Conservation (phyloP, 2,797 vertebrate species). For the Otolemur crassicaudatus region DNA sequence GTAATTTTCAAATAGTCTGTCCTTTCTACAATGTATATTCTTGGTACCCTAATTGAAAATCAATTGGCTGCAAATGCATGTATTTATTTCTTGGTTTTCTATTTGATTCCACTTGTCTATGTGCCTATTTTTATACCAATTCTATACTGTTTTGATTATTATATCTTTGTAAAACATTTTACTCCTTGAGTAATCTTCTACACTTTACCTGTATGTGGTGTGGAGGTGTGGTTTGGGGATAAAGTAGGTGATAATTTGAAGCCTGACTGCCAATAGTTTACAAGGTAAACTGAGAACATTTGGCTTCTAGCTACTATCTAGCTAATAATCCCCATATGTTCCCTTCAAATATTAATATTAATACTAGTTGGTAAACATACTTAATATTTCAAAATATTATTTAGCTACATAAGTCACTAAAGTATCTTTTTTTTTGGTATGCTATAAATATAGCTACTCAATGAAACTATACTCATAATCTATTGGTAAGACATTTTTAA, state of each 20-base stretch:
- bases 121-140: background rate
- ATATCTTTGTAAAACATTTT: background rate
- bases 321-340: background rate
- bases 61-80: background rate
- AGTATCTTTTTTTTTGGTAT: background rate
- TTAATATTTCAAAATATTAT: background rate
- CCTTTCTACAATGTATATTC: background rate
- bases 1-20: background rate
- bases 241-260: background rate
- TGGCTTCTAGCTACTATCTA: background rate
- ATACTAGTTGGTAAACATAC: background rate
- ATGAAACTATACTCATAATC: background rate
- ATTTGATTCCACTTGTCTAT: background rate
- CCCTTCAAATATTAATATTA: background rate
- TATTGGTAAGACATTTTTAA: background rate
- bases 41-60: background rate
- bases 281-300: background rate
- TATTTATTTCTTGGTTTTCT: background rate
- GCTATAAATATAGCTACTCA: background rate
- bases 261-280: background rate
- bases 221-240: rapidly evolving
- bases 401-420: background rate
- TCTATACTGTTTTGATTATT: background rate
- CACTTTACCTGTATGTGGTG: rapidly evolving
- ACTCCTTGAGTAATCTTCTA: background rate